Evolutionary conservation across 2,888 invertebrate species (phyloP), one percentile per base, ranked within the genome.

Genomic region (Yponomeuta malinellus): DNA sequence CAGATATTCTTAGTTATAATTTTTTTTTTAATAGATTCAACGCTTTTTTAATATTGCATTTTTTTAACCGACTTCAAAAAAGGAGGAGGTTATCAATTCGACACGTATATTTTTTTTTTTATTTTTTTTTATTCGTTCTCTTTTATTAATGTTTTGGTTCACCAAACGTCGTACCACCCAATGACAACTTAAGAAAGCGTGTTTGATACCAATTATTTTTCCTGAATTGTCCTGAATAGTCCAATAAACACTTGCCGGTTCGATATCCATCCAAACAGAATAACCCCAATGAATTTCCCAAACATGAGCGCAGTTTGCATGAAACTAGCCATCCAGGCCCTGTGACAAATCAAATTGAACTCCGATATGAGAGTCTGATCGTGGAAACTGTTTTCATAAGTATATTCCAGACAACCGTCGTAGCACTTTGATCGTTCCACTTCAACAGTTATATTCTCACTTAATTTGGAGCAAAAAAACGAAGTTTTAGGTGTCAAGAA

Each of bases 261-360:
- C 64, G 88, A 87, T 67, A 84, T 72, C 87, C 87, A 88, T 43
- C 88, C 86, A 73, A 83, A 81, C 2, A 78, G 2, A 23, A 77
- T 76, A 23, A 81, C 78, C 1, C 87, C 88, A 6, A 81, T 10
- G 31, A 85, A 72, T 10, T 86, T 68, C 0, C 86, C 87, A 64
- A 85, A 77, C 85, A 87, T 86, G 71, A 84, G 69, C 3, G 81
- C 73, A 2, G 81, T 80, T 73, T 88, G 87, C 0, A 79, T 76
- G 43, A 88, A 82, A 72, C 82, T 85, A 0, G 81, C 80, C 37
- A 87, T 71, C 87, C 88, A 88, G 0, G 76, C 75, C 37, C 74
- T 79, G 1, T 81, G 77, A 70, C 87, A 88, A 37, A 86, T 83
- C 70, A 88, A 73, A 15, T 73, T 78, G 75, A 83, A 87, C 15